These are phyloP conservation scores for Pomacea canaliculata DNA, from an alignment of 2,888 invertebrate genomes.

Conservation along the genomic window DNA sequence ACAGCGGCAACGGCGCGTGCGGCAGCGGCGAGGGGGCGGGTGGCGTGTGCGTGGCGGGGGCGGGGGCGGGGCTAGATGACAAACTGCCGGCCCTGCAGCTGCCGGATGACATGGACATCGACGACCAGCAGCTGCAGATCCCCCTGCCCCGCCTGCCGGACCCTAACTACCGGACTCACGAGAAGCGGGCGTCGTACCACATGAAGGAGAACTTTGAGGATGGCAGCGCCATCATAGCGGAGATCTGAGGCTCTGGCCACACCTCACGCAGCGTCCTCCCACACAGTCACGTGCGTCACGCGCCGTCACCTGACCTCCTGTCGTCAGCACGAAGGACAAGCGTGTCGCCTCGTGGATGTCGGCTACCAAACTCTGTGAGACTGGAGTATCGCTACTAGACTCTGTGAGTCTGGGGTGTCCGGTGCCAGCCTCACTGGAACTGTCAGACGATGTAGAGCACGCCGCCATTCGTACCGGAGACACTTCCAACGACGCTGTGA, in stretches of 20 bases:
- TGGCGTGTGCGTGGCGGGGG: background rate
- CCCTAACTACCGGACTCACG: conserved; percentile 41
- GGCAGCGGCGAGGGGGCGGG: background rate
- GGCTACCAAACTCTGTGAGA: no score
- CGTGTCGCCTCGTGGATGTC: no score
- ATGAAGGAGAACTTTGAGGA: conserved; percentile 50
- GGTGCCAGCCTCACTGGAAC: no score
- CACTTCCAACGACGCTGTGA: no score
- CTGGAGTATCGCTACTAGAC: no score
- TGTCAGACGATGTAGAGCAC: no score
- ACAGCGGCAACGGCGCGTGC: conserved; percentile 28
- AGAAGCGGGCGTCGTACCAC: conserved; percentile 59
- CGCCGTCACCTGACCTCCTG: no score
- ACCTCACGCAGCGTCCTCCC: background rate
- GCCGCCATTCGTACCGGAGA: no score
- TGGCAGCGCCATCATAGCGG: conserved; percentile 32
- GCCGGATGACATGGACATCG: background rate
- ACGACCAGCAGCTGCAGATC: conserved; percentile 19
- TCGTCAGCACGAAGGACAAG: no score
- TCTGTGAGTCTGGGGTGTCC: no score
- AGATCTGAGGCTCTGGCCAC: conserved; percentile 20
- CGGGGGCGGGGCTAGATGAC: background rate
- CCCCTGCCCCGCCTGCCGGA: conserved; percentile 18
- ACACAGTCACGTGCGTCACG: background rate
- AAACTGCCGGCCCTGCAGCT: background rate